Percentiles rank a stretch among this genome's conserved stretches.
phyloP scores from a whole-genome alignment of 2,797 vertebrate genomes.

The Borostomias antarcticus region DNA sequence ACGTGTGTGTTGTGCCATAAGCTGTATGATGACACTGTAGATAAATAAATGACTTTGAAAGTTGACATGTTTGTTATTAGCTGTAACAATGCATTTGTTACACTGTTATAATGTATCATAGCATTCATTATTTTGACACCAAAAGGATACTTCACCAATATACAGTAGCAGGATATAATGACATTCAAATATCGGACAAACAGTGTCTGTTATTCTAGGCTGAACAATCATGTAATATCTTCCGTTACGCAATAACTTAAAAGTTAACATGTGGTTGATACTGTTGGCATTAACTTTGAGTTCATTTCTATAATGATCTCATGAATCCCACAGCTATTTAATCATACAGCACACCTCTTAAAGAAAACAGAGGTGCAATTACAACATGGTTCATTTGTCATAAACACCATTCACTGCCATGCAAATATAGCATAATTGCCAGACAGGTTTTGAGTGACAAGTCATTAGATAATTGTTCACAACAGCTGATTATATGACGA shows the following conservation, averaged over 20 bases:
- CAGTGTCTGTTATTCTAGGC: background rate
- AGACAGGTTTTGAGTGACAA: constrained; percentile 82
- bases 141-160: too few relatives aligned
- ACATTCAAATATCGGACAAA: too few relatives aligned
- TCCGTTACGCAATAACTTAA: background rate
- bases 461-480: constrained; percentile 83
- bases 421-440: constrained; percentile 83
- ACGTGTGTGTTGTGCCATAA: too few relatives aligned
- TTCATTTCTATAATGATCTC: constrained; percentile 38
- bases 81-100: too few relatives aligned
- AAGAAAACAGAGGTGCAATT: constrained; percentile 81
- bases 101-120: too few relatives aligned
- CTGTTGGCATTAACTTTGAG: constrained; percentile 16
- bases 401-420: constrained; percentile 78
- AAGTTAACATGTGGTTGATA: constrained; percentile 7
- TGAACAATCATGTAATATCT: background rate
- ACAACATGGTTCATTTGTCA: constrained; percentile 79
- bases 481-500: constrained; percentile 79
- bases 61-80: too few relatives aligned
- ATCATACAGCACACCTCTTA: constrained; percentile 73
- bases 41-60: too few relatives aligned
- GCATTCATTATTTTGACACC: too few relatives aligned
- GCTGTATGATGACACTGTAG: too few relatives aligned
- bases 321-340: constrained; percentile 65
- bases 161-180: too few relatives aligned